Percentiles rank a stretch among this genome's conserved stretches.
Conservation (phyloP, 2,888 invertebrate genomes). For the Conomelus anceps region DNA sequence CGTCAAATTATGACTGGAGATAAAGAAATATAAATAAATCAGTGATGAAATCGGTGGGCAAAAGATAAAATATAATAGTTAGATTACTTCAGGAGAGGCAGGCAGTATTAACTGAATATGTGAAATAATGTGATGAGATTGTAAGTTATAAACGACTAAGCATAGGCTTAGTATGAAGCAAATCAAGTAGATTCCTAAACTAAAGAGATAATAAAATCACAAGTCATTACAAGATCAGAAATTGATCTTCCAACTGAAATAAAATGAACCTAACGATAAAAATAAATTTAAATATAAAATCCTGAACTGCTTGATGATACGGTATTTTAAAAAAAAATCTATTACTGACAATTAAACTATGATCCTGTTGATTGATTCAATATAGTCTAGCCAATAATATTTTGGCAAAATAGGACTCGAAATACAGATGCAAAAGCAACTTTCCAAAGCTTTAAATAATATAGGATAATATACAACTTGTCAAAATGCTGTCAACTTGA, state of each 20-base stretch:
- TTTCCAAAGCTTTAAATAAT: not conserved
- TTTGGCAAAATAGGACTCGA: not conserved
- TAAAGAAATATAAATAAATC: not conserved
- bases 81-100: not conserved
- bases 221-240: too few species aligned
- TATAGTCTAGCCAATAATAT: not conserved
- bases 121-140: not conserved
- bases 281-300: too few species aligned
- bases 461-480: not conserved
- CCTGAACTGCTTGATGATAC: too few species aligned
- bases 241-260: too few species aligned
- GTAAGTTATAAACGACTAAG: not conserved
- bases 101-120: not conserved
- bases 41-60: not conserved
- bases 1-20: not conserved
- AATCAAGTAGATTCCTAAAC: too few species aligned
- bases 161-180: too few species aligned
- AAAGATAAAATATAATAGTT: not conserved
- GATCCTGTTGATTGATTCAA: not conserved
- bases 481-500: not conserved
- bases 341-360: not conserved
- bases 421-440: not conserved
- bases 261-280: too few species aligned
- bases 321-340: too few species aligned
- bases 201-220: too few species aligned